Evolutionary conservation across 2,113 vertebrate genomes (phyloP), one percentile per base, ranked within the genome.

Genomic region (Piaya cayana): DNA sequence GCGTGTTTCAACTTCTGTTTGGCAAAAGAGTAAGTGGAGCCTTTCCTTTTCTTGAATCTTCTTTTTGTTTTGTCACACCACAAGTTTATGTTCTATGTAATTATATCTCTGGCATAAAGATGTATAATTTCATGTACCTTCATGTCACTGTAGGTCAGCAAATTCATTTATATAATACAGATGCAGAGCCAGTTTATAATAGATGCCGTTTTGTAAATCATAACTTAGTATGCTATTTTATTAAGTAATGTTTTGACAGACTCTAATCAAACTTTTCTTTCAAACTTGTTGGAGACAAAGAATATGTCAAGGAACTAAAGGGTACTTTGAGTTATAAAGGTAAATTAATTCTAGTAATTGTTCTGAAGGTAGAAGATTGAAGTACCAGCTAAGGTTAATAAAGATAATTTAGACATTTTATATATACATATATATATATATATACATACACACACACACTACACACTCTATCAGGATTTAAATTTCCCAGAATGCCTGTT

Each of bases 181-280:
- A 59, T 80, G 70, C 47, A 59, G 59, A 86, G 32, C 29, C 90
- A 50, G 82, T 74, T 77, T 90, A 17, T 80, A 87, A 82, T 76
- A 87, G 67, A 22, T 87, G 37, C 63, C 42, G 67, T 72, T 96
- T 94, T 62, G 45, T 72, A 87, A 80, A 86, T 87, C 34, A 75
- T 43, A 60, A 25, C 37, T 43, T 70, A 34, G 82, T 92, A 45
- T 37, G 58, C 52, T 80, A n/a, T 53, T 91, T 93, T 83, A 75
- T 80, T 90, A 90, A 90, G 67, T 90, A 87, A 53, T 94, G 75
- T 95, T 97, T 95, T 95, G 90, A 95, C 82, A 88, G 52, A 7
- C 90, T 94, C 78, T 94, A 88, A 95, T 92, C 68, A 86, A 94
- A 94, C 85, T 95, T 94, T 84, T 85, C 64, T 94, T 77, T 96